A percentile compares a stretch with the other conserved stretches of the same genome.
Conservation (phyloP, 2,113 vertebrate species). For the Xenopus laevis region DNA sequence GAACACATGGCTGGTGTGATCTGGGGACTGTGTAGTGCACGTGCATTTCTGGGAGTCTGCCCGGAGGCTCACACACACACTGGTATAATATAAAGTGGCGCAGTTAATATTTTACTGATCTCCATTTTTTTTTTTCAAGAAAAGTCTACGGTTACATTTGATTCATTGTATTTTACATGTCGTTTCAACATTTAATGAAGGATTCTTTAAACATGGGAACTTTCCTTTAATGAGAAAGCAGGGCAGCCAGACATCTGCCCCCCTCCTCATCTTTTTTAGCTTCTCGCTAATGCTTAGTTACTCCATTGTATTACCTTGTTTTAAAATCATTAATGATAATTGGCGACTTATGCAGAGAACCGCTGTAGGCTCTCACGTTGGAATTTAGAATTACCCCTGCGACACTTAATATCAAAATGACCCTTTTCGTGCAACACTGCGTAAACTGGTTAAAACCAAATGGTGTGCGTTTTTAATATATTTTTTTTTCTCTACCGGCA, state of each 20-base stretch:
- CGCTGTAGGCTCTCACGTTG: slow-evolving; percentile 66
- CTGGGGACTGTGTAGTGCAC: slow-evolving; percentile 15
- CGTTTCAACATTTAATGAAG: slow-evolving; percentile 26
- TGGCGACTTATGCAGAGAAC: slow-evolving; percentile 69
- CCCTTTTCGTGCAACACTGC: slow-evolving; percentile 46
- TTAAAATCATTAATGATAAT: slow-evolving; percentile 71
- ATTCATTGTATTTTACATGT: neutral
- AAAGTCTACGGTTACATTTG: slow-evolving; percentile 11
- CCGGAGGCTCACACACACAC: slow-evolving; percentile 5
- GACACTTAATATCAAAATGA: slow-evolving; percentile 79
- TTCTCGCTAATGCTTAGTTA: slow-evolving; percentile 54
- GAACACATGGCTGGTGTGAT: slow-evolving; percentile 36
- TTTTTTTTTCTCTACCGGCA: slow-evolving; percentile 60
- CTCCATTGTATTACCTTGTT: slow-evolving; percentile 57
- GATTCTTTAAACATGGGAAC: slow-evolving; percentile 14
- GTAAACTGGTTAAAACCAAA: slow-evolving; percentile 81
- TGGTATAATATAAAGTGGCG: slow-evolving; percentile 22
- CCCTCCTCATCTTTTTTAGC: neutral
- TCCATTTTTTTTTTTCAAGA: neutral
- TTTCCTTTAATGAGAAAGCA: slow-evolving; percentile 11
- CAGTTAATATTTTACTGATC: slow-evolving; percentile 37
- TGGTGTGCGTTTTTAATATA: slow-evolving; percentile 72
- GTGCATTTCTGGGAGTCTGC: slow-evolving; percentile 27
- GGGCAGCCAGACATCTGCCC: slow-evolving; percentile 4
- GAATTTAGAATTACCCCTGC: slow-evolving; percentile 73